Evolutionary conservation across 1,140 invertebrate genomes (phyloP), one percentile per base, ranked within the genome.

Genomic region (Mya arenaria): DNA sequence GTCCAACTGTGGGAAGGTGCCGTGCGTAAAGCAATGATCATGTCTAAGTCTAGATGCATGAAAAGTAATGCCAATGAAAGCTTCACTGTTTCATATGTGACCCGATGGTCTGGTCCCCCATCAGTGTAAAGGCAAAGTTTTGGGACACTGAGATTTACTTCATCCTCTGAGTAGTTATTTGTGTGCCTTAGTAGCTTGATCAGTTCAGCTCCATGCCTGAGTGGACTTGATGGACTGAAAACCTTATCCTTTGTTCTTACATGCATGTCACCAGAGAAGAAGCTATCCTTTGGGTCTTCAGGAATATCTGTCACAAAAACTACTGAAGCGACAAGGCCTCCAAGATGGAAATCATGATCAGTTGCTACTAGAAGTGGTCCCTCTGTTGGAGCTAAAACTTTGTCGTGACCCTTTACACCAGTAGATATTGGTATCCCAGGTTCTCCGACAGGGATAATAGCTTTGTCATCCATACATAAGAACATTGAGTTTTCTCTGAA

Each of bases 231-330:
- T 36, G 83, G 80, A 39, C 75, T 39, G 41, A 87, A 87, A 25
- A 77, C 72, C 19, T 80, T 80, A 19, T 85, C 84, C 52, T 87
- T 87, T 23, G 81, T n/a, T 28, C 68, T 72, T 0, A 84, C 82
- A 81, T 69, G 58, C 3, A 87, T 55, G 4, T 56, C 56, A 15
- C 86, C 86, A 56, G 55, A 34, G 48, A 80, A 84, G 56, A 85
- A 84, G 28, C 48, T 55, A 23, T 74, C 82, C 10, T 28, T 5
- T 56, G 23, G 17, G 73, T 23, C 44, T 41, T 32, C 2, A n/a
- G 73, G 73, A 19, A 60, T 65, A 6, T 79, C 52, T 30, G 25
- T 48, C 15, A 62, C 44, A 19, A 82, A 1, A 30, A 56, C 17
- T 13, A 82, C 72, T n/a, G 72, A 74, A 15, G 71, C 60, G 4